phyloP scores from a whole-genome alignment of 2,797 vertebrate genomes.

The Catharus ustulatus region DNA sequence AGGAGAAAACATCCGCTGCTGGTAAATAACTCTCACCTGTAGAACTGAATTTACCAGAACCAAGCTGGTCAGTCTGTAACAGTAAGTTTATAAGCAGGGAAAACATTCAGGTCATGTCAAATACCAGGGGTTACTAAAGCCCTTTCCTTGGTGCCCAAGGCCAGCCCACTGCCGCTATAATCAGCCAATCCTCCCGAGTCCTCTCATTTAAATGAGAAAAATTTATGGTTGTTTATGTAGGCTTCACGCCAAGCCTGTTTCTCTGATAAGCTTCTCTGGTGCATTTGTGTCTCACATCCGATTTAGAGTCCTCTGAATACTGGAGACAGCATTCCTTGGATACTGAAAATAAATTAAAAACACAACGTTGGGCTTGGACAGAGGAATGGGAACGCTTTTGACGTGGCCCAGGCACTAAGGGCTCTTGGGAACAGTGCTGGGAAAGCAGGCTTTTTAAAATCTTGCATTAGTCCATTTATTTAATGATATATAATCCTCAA shows the following conservation, averaged over 20 bases:
- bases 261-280: slow-evolving; percentile 81
- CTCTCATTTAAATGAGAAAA: slow-evolving; percentile 36
- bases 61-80: neutral
- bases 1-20: neutral
- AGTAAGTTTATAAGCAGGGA: slow-evolving; percentile 1
- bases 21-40: neutral
- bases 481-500: slow-evolving; percentile 36
- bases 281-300: slow-evolving; percentile 79
- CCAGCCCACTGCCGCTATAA: slow-evolving; percentile 20
- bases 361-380: slow-evolving; percentile 32
- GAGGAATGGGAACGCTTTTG: slow-evolving; percentile 60
- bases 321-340: slow-evolving; percentile 79
- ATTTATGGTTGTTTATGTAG: slow-evolving; percentile 67
- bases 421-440: slow-evolving; percentile 48
- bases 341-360: slow-evolving; percentile 71
- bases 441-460: slow-evolving; percentile 20
- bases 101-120: slow-evolving; percentile 1
- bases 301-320: slow-evolving; percentile 76
- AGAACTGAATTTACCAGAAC: slow-evolving; percentile 18
- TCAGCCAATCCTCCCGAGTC: neutral
- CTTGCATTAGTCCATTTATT: neutral
- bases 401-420: slow-evolving; percentile 39
- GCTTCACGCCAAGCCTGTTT: slow-evolving; percentile 67
- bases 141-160: slow-evolving; percentile 32
- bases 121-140: slow-evolving; percentile 26